These are phyloP conservation scores for Drosophila merina DNA, from an alignment of 2,888 invertebrate species.

Conservation along the genomic window DNA sequence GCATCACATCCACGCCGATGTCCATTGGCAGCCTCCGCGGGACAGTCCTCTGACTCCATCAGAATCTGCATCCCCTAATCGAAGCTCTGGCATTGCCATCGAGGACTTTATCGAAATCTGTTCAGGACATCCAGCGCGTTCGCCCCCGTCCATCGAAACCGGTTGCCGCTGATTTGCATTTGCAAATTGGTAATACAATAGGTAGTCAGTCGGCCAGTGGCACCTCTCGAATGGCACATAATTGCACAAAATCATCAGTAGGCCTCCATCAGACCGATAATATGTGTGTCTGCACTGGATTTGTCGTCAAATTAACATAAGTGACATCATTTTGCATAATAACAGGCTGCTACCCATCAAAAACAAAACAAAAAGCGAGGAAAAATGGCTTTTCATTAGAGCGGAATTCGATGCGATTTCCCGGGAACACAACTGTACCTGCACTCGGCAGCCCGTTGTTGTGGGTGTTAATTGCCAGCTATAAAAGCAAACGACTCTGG, in stretches of 20 bases:
- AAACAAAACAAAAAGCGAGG: no score
- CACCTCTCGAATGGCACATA: not conserved
- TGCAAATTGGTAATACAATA: constrained; percentile 68
- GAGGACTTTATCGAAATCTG: constrained; percentile 57
- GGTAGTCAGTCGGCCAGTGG: constrained; percentile 14
- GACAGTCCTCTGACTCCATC: no score
- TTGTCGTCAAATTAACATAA: constrained; percentile 36
- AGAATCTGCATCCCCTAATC: not conserved
- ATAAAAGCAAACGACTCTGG: constrained; percentile 28
- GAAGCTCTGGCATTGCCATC: constrained; percentile 45
- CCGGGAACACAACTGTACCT: constrained; percentile 32
- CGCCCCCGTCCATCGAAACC: not conserved
- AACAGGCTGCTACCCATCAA: not conserved
- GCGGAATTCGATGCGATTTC: not conserved
- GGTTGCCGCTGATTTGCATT: constrained; percentile 55
- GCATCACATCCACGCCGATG: constrained; percentile 49
- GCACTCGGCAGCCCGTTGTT: not conserved
- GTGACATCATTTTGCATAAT: constrained; percentile 40
- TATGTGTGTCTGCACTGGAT: constrained; percentile 19
- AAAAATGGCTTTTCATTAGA: not conserved
- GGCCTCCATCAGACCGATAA: constrained; percentile 3
- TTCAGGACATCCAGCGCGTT: constrained; percentile 14
- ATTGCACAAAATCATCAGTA: not conserved
- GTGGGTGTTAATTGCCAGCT: not conserved
- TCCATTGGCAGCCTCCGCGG: constrained; percentile 36